Evolutionary conservation across 2,113 vertebrate genomes (phyloP), one percentile per base, ranked within the genome.

Genomic region (Silurus meridionalis): DNA sequence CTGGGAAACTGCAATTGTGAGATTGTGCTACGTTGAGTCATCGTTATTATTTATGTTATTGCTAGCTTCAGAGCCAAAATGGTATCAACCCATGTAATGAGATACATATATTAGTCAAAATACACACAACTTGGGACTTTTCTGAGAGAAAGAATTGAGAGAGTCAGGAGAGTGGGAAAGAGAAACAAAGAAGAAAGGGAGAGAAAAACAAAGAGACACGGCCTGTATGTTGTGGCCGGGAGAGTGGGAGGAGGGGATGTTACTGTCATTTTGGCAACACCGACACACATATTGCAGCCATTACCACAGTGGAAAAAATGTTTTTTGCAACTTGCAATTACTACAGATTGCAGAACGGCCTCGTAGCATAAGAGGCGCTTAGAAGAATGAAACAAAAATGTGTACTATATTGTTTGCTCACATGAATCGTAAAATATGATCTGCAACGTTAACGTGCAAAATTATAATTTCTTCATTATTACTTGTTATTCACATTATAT

Each of bases 241-340:
- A 88, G 91, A 89, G 92, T 92, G 93, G 69, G 67, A 80, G 87
- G 82, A 72, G 82, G 82, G 87, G 79, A 85, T 83, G 91, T 93
- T 92, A 92, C 94, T 93, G 94, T 95, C 94, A 94, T 93, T 94
- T 94, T 95, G 94, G 94, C 94, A 95, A 95, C 87, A 88, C 92
- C 86, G 90, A 90, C 91, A 92, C 94, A 95, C 95, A 95, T 95
- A 94, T 95, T 95, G 95, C 93, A 95, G 93, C 91, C 92, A 95
- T 95, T 95, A 95, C 93, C 92, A 91, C 94, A 94, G 93, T 91
- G 94, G 94, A 95, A 95, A 95, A 83, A 72, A 83, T 95, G 94
- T 95, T 95, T 95, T 95, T 95, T 95, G 95, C 93, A 95, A 94
- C 94, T 94, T 95, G 94, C 94, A 95, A 95, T 95, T 95, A 95